Evolutionary conservation across 2,797 vertebrate species (phyloP), one percentile per base, ranked within the genome.

Genomic region (Petrocephalus sullivani): DNA sequence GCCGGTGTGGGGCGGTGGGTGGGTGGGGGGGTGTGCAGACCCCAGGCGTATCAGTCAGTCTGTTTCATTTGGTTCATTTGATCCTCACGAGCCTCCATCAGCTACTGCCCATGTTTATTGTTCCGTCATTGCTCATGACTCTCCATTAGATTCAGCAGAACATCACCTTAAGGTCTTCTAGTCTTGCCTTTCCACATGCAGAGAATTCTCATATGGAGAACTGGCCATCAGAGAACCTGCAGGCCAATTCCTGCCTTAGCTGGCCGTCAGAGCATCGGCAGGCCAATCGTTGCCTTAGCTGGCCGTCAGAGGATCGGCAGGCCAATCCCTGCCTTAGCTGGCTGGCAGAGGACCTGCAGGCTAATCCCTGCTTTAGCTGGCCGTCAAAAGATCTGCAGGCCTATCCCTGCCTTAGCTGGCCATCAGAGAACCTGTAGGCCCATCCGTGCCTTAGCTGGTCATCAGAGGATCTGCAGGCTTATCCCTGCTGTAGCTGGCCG

Each of bases 131-230:
- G 81, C 82, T 64, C 57, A 51, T 61, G 49, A 51, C 56, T 8
- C 71, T 81, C 53, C 21, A 1, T 85, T 85, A 67, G 61, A 85
- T 67, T 85, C 78, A 84, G 87, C n/a, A 49, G 33, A n/a, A 78
- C 37, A 78, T 78, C 71, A 78, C 2, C 19, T 78, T 19, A 53
- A 85, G 53, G 10, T 86, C 53, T 46, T 86, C 23, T 86, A 1
- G 33, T 33, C 56, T 8, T n/a, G 7, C 2, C 10, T 58, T 56
- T 60, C 56, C 54, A 57, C 6, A 53, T 58, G 54, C 9, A 85
- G 49, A 37, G 3, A 37, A 14, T 46, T 46, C 5, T 82, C 14
- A 16, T 49, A 2, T 33, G 5, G 16, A 67, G 23, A 12, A 23
- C n/a, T 21, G 49, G 81, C 19, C 41, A 41, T 53, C n/a, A 54